These are phyloP conservation scores for Oreochromis niloticus DNA, from an alignment of 2,113 vertebrate genomes.

Conservation along the genomic window DNA sequence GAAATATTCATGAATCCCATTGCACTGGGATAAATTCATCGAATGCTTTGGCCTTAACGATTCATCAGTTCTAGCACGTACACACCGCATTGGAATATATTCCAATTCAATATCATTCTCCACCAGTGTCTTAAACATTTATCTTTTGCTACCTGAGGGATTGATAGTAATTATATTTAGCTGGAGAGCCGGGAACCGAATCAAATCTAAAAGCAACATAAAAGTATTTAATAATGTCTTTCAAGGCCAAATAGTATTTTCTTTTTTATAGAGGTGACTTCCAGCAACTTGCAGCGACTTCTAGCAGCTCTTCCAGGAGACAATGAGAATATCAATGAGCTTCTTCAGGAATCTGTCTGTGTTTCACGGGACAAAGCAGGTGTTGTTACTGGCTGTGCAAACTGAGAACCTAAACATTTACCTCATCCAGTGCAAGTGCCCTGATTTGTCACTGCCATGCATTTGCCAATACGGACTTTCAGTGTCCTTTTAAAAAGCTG, in stretches of 20 bases:
- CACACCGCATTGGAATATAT: not conserved
- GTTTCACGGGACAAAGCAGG: not conserved
- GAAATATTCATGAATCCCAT: not conserved
- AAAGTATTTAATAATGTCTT: conserved; percentile 30
- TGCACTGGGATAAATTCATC: not conserved
- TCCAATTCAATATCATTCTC: not conserved
- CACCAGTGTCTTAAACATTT: not conserved
- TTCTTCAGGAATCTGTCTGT: not conserved
- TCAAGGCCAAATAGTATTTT: not conserved
- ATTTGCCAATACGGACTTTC: not conserved
- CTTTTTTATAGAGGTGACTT: not conserved
- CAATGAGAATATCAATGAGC: not conserved
- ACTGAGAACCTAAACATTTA: not conserved
- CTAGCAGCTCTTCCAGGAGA: not conserved
- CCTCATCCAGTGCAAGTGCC: not conserved
- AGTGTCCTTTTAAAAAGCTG: not conserved
- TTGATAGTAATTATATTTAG: conserved; percentile 39
- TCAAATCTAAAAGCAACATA: conserved; percentile 10
- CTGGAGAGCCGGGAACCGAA: conserved; percentile 5
- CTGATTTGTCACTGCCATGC: not conserved
- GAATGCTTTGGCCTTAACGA: not conserved
- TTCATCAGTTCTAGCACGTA: not conserved
- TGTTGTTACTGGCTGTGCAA: not conserved
- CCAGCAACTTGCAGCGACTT: not conserved
- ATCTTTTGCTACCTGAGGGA: conserved; percentile 28